Percentiles rank a stretch among this genome's conserved stretches.
Evolutionary conservation across 2,797 vertebrate species (phyloP).

Genomic region (Sebastes hopkinsi): DNA sequence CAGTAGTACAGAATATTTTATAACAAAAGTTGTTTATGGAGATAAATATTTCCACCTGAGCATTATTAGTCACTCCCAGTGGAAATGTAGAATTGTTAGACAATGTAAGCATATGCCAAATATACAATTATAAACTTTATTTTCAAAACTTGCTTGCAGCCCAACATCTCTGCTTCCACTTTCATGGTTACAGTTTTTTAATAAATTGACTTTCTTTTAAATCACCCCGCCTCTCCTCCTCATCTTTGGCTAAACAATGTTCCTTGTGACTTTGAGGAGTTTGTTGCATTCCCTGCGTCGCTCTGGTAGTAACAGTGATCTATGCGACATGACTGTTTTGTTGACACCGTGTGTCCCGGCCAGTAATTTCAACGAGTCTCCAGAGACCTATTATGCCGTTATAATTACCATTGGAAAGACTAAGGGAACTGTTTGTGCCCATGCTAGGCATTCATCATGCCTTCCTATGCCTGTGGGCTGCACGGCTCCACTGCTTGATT

Average conservation of each 20-base stretch:
- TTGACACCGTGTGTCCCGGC: slow-evolving; percentile 56
- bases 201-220: neutral
- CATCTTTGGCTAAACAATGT: neutral
- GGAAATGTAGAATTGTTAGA: neutral
- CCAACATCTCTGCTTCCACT: neutral
- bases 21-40: neutral
- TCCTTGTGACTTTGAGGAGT: slow-evolving; percentile 42
- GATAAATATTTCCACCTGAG: neutral
- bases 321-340: slow-evolving; percentile 56
- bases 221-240: neutral
- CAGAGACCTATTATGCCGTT: slow-evolving; percentile 64
- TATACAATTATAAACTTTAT: neutral
- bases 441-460: slow-evolving; percentile 64
- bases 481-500: slow-evolving; percentile 33
- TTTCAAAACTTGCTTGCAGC: neutral
- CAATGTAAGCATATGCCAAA: neutral
- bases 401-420: slow-evolving; percentile 76
- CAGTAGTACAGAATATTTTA: neutral
- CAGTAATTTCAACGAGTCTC: slow-evolving; percentile 64
- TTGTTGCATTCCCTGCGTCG: slow-evolving; percentile 11
- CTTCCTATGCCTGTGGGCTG: slow-evolving; percentile 43
- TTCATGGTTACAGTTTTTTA: neutral
- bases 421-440: slow-evolving; percentile 51
- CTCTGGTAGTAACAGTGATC: slow-evolving; percentile 56
- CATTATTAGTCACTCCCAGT: neutral